Conservation (phyloP, 2,113 vertebrate genomes). For the Mesoclemmys tuberculata region DNA sequence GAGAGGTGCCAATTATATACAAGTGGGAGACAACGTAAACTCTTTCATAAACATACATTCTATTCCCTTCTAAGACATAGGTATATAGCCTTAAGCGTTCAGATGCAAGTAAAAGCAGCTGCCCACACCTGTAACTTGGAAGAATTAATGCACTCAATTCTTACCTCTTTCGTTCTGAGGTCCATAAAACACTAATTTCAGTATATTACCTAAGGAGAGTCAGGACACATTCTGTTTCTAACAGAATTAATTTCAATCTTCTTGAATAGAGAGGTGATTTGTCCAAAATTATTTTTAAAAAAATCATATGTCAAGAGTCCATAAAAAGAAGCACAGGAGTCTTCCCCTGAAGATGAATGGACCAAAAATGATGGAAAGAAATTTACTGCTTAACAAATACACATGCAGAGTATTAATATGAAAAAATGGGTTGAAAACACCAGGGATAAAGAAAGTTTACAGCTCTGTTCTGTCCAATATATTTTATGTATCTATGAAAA, state of each 20-base stretch:
- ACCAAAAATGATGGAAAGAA: neutral
- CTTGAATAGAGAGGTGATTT: neutral
- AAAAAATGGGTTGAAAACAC: neutral
- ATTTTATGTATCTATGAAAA: slow-evolving; percentile 29
- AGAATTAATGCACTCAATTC: neutral
- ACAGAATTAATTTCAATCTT: neutral
- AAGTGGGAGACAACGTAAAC: neutral
- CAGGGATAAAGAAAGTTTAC: neutral
- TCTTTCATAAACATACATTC: neutral
- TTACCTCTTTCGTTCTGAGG: slow-evolving; percentile 23
- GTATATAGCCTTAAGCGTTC: neutral
- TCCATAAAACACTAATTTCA: neutral
- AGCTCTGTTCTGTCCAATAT: neutral
- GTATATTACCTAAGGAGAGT: slow-evolving; percentile 1
- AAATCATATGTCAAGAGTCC: neutral
- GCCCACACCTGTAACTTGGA: neutral
- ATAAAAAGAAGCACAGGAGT: neutral
- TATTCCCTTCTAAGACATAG: neutral
- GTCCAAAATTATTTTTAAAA: neutral
- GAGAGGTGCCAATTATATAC: neutral
- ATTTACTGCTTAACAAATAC: neutral
- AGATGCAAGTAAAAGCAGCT: neutral
- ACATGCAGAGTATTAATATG: neutral
- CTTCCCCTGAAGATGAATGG: neutral
- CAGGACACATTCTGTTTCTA: neutral